These are phyloP conservation scores for Cephus nigrinus DNA, from an alignment of 2,888 invertebrate genomes.

Conservation along the genomic window DNA sequence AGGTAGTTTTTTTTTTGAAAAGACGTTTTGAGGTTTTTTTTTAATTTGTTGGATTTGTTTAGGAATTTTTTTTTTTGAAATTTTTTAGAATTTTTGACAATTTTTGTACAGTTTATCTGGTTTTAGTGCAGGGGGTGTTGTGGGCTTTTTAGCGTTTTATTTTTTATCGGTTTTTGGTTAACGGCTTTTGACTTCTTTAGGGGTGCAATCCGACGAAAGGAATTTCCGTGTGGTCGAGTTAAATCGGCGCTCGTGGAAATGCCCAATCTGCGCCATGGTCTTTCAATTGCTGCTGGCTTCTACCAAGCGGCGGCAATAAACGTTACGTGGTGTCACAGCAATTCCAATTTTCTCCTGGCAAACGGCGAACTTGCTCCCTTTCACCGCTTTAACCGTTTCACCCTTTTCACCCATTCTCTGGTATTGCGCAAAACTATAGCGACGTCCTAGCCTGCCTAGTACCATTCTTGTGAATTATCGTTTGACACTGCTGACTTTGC, in stretches of 20 bases:
- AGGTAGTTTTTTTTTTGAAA: neutral
- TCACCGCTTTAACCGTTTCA: neutral
- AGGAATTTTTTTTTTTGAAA: neutral
- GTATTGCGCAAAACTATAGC: slow-evolving; percentile 13
- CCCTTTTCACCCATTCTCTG: slow-evolving; percentile 19
- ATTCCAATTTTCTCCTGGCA: slow-evolving; percentile 46
- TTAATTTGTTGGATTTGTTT: neutral
- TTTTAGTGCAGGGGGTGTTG: neutral
- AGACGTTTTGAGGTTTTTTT: neutral
- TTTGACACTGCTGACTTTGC: slow-evolving; percentile 40
- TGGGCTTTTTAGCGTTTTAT: neutral
- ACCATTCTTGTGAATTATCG: slow-evolving; percentile 44
- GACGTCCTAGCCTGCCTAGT: slow-evolving; percentile 1
- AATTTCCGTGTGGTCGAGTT: slow-evolving; percentile 6
- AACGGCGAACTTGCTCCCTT: slow-evolving; percentile 27
- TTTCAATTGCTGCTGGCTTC: slow-evolving; percentile 31
- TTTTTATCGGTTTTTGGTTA: neutral
- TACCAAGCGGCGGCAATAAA: slow-evolving; percentile 38
- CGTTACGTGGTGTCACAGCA: slow-evolving; percentile 38
- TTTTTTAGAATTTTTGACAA: neutral
- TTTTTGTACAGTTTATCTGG: neutral
- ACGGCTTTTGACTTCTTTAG: neutral
- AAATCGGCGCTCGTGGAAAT: slow-evolving; percentile 21
- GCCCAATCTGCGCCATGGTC: slow-evolving; percentile 27
- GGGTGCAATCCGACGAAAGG: neutral